These are phyloP conservation scores for Novumbra hubbsi DNA, from an alignment of 2,797 vertebrate species.

Conservation along the genomic window DNA sequence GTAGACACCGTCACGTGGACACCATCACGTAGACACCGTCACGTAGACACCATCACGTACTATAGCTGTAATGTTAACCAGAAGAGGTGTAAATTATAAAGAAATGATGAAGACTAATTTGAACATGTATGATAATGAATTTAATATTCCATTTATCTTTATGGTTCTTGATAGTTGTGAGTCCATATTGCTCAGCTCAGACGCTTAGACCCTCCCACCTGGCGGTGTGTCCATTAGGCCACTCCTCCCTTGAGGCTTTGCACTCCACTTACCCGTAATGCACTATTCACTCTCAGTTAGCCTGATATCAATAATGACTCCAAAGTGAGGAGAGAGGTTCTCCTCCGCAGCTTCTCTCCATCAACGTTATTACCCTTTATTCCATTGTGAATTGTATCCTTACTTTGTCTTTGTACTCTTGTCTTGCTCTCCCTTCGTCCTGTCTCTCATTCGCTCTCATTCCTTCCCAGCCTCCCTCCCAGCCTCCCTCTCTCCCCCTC, in stretches of 20 bases:
- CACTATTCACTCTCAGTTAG: slow-evolving; percentile 63
- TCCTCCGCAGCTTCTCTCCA: neutral
- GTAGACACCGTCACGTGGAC: slow-evolving; percentile 13
- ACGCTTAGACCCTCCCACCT: slow-evolving; percentile 47
- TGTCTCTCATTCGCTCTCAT: neutral
- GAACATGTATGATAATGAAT: no score
- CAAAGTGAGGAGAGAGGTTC: neutral
- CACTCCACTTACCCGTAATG: slow-evolving; percentile 73
- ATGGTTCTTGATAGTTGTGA: no score
- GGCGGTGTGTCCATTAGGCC: slow-evolving; percentile 64
- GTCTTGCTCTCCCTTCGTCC: slow-evolving; percentile 15
- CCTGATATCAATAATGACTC: slow-evolving; percentile 52
- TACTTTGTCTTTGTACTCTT: neutral
- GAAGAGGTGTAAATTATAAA: no score
- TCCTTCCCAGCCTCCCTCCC: slow-evolving; percentile 20
- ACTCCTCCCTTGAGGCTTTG: slow-evolving; percentile 65
- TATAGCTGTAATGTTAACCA: no score
- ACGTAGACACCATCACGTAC: slow-evolving; percentile 12
- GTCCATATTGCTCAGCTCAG: neutral
- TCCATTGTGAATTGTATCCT: neutral
- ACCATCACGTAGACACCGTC: slow-evolving; percentile 14
- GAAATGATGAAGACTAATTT: no score
- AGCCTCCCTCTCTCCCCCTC: neutral
- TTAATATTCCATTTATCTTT: no score
- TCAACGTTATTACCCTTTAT: neutral